These are phyloP conservation scores for Melanaphis sacchari DNA, from an alignment of 1,140 invertebrate species.

Conservation along the genomic window DNA sequence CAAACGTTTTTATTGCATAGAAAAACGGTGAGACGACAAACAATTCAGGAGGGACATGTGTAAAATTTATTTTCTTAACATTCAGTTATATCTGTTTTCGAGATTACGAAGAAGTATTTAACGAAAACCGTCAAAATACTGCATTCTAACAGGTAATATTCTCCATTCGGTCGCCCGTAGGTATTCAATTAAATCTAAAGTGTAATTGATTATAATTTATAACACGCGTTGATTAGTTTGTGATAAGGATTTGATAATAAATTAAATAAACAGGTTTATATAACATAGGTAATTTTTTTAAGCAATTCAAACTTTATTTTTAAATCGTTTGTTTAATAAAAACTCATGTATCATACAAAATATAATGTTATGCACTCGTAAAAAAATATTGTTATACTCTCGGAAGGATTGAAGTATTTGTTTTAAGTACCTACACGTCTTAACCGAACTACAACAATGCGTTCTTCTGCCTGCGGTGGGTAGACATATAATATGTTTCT, in stretches of 20 bases:
- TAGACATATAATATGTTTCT: not conserved
- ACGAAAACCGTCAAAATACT: not conserved
- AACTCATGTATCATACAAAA: not conserved
- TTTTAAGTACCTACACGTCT: not conserved
- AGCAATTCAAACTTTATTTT: not conserved
- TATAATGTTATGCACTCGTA: not conserved
- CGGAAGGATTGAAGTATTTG: not conserved
- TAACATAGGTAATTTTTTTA: not conserved
- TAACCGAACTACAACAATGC: not conserved
- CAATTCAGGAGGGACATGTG: not conserved
- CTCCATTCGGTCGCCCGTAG: not conserved
- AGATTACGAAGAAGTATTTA: not conserved
- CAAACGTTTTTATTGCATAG: conserved; percentile 2
- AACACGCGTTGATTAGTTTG: not conserved
- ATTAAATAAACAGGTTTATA: not conserved
- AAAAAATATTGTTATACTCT: conserved; percentile 12
- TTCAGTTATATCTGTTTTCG: not conserved
- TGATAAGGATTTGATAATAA: not conserved
- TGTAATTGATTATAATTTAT: conserved; percentile 12
- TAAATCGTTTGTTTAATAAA: not conserved
- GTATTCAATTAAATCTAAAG: not conserved
- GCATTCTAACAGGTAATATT: not conserved
- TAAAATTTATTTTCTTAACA: not conserved
- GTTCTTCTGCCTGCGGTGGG: not conserved
- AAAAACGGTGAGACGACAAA: not conserved